Evolutionary conservation across 2,888 invertebrate species (phyloP), one percentile per base, ranked within the genome.

Genomic region (Ornithoptera priamus): DNA sequence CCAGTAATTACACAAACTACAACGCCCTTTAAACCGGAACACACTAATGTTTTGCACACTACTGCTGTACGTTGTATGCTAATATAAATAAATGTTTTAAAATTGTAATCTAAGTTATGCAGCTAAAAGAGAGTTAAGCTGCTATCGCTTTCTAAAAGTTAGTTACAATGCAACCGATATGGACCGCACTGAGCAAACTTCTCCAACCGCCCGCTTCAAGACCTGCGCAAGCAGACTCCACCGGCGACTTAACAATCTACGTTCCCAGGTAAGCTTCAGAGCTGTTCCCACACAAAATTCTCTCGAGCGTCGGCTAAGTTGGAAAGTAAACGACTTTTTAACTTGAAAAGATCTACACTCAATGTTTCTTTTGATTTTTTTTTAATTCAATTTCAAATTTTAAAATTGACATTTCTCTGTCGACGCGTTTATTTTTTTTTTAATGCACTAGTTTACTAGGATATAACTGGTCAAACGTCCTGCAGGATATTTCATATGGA

Each of bases 211-310:
- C 64, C 64, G 64, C 7, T 39, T 36, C 64, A 65, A 69, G 56
- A 65, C 60, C 36, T 65, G 64, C 36, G 60, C 64, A 69, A 69
- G 64, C 68, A 69, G 53, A 60, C 39, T 64, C 64, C 20, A 65
- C 18, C 53, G 59, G 15, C 36, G 20, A 69, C 68, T 69, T 69
- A n/a, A 64, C 68, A 24, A 56, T 64, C 60, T 65, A 65, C 64
- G 39, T 60, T 68, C 64, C 36, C 68, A 69, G 68, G 64, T 69
- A 63, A 64, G 65, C 68, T 69, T 68, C 50, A 4, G 50, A 68
- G 30, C 63, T 36, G 46, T 53, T 68, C 24, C 63, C 42, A 68
- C 68, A 63, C 68, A 63, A 68, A 63, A 58, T 46, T 60, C 62
- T 64, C 64, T 42, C 60, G 22, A 68, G 50, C 58, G 68, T 46